These are phyloP conservation scores for Sciurus niger DNA, from an alignment of 2,113 vertebrate species.

Conservation along the genomic window DNA sequence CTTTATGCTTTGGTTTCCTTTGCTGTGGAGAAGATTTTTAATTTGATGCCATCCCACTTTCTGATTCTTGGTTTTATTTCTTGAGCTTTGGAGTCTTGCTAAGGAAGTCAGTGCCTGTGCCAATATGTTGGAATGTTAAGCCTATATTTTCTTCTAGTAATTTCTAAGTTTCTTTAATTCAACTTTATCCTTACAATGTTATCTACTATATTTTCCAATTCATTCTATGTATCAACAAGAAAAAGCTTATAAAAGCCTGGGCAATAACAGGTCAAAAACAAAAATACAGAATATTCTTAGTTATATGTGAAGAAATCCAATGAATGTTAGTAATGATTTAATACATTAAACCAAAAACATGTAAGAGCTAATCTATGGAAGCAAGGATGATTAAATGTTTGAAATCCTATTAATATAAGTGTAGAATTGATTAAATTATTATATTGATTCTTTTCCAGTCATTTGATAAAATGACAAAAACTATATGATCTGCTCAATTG, in stretches of 20 bases:
- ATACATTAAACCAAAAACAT: not conserved
- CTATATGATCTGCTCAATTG: not conserved
- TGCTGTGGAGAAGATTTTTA: too few species aligned
- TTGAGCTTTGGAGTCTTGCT: too few species aligned
- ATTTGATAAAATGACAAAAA: not conserved
- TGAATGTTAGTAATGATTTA: not conserved
- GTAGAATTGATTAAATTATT: not conserved
- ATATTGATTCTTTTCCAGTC: not conserved
- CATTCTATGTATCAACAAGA: not conserved
- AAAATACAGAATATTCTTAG: not conserved
- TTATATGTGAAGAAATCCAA: not conserved
- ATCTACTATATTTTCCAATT: conserved; percentile 26
- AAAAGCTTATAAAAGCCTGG: not conserved
- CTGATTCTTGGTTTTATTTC: too few species aligned
- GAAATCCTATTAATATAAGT: not conserved
- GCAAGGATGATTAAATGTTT: conserved; percentile 5
- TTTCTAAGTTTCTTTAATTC: not conserved
- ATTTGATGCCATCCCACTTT: too few species aligned
- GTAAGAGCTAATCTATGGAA: conserved; percentile 49
- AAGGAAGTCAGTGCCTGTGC: too few species aligned
- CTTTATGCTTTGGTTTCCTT: too few species aligned
- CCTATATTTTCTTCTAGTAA: too few species aligned
- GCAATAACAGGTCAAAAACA: not conserved
- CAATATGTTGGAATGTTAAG: too few species aligned
- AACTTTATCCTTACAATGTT: not conserved